phyloP scores from a whole-genome alignment of 2,113 vertebrate species.

The Rattus norvegicus region DNA sequence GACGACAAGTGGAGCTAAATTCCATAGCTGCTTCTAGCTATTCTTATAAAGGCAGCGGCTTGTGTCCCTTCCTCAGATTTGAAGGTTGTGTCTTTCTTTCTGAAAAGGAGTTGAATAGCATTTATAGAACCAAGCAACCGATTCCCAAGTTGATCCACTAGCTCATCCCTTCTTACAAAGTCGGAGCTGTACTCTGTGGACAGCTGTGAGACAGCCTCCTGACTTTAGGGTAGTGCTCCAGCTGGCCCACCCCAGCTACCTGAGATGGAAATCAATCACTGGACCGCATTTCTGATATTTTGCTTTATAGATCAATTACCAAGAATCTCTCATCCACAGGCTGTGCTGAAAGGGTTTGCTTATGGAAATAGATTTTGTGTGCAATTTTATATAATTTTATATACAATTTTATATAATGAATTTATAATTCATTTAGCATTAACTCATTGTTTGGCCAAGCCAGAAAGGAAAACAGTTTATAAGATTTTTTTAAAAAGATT shows the following conservation, averaged over 20 bases:
- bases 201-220: background rate
- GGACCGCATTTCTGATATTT: background rate
- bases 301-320: background rate
- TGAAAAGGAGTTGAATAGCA: constrained; percentile 13
- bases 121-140: constrained; percentile 17
- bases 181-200: background rate
- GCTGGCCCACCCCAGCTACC: background rate
- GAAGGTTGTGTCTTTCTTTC: background rate
- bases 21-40: background rate
- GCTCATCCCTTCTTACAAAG: constrained; percentile 30
- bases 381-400: background rate
- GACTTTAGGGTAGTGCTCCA: fast-evolving
- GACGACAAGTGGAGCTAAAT: background rate
- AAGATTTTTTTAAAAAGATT: constrained; percentile 23
- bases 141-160: background rate
- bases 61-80: constrained; percentile 55
- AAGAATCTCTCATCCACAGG: background rate
- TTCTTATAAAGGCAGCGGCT: constrained; percentile 66
- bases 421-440: background rate
- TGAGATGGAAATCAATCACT: background rate
- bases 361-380: constrained; percentile 32
- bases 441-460: background rate
- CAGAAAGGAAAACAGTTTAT: background rate
- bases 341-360: background rate
- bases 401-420: background rate